Evolutionary conservation across 2,888 invertebrate genomes (phyloP).

Genomic region (Cistogaster globosa): DNA sequence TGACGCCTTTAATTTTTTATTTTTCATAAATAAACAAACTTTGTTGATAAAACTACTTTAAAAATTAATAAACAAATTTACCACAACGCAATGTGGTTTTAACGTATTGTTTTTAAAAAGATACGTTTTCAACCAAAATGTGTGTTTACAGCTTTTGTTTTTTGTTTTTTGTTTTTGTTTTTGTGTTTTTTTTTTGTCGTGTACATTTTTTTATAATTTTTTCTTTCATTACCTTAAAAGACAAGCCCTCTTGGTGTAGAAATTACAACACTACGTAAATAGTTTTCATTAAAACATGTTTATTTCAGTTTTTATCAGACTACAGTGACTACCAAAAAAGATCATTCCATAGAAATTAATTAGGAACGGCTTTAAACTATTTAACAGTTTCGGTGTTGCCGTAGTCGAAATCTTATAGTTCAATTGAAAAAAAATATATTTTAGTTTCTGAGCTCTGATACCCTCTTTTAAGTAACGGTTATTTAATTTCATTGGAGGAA

Average conservation of each 20-base stretch:
- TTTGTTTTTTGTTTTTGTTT: too few relatives aligned
- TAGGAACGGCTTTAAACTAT: too few relatives aligned
- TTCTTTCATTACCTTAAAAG: conserved; percentile 3
- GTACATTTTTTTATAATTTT: neutral
- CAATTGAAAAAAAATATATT: too few relatives aligned
- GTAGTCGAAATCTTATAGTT: too few relatives aligned
- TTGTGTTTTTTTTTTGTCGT: too few relatives aligned
- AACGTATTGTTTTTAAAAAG: neutral
- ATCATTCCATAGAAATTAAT: too few relatives aligned
- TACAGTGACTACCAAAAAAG: neutral
- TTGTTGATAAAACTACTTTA: neutral
- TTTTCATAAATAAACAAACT: neutral
- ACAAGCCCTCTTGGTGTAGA: conserved; percentile 13
- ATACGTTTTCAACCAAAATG: neutral
- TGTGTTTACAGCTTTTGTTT: too few relatives aligned
- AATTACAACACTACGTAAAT: neutral
- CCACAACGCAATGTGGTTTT: neutral
- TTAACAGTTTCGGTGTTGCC: too few relatives aligned
- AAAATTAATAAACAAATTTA: conserved; percentile 8
- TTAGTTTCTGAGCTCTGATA: too few relatives aligned
- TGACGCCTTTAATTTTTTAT: neutral
- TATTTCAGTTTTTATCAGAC: neutral
- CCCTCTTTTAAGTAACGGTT: too few relatives aligned
- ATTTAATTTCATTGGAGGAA: too few relatives aligned
- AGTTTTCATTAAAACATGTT: neutral